Base-by-base conservation (phyloP, 2,888 invertebrate genomes). In the Caenorhabditis drosophilae region DNA sequence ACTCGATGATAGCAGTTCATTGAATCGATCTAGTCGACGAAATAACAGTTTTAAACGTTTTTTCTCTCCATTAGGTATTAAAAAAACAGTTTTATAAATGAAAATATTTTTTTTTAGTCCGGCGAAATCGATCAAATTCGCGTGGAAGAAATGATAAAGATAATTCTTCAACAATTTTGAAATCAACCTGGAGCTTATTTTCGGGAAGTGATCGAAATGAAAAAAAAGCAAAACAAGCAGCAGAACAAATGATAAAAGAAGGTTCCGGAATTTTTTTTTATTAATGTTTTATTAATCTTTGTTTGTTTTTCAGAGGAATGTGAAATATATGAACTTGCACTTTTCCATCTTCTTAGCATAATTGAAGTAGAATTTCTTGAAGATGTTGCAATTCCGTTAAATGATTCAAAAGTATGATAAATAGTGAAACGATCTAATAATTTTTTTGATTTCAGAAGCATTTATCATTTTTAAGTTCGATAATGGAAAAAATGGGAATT, bases 321-420 rank as follows among this genome's bases (percentile, higher is more conserved):
- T 1, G 67, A 67, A 23, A 25, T 67, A 0, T 67, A 67, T 27
- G 56, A 67, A 34, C 25, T 57, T 2, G 51, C 67, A 0, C 47
- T 67, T n/a, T 67, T 61, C 18, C 57, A 61, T 44, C 38, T 67
- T 22, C 50, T 67, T 20, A 52, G 40, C 16, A 36, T 67, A 15
- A 53, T 61, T 26, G 67, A 67, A 22, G 60, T 67, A 0, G 57
- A 67, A 34, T 67, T 60, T 48, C 36, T 67, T 0, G 67, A 67
- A 50, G 67, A 67, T 42, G 53, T 67, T 12, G 67, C 60, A 4
- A 41, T 67, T 1, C 67, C 67, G 4, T 34, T 66, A 9, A 48
- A 61, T 25, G 66, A 66, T 27, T 20, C 48, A 2, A 66, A 66
- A 36, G 61, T 62, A 46, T n/a, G 46, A 12, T 6, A 22, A 16